Conservation (phyloP, 2,888 invertebrate species). For the Lasioglossum pauxillum region DNA sequence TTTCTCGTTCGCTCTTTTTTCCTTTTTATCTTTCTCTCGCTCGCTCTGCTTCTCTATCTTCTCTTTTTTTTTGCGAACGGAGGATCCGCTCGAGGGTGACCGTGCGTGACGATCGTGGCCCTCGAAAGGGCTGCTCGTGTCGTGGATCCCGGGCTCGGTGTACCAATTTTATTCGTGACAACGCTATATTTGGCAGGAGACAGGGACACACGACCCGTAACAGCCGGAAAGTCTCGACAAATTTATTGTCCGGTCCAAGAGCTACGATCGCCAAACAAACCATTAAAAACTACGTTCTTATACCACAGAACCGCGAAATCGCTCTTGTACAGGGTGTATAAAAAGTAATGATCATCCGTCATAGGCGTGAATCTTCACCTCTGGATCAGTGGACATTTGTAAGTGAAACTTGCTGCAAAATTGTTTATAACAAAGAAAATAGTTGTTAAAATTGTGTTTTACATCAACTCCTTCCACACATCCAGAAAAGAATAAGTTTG, state of each 20-base stretch:
- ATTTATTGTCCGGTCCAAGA: not conserved
- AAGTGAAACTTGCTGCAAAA: too few relatives aligned
- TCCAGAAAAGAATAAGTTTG: too few relatives aligned
- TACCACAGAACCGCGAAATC: not conserved
- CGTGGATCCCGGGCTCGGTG: constrained; percentile 26
- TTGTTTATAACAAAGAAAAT: too few relatives aligned
- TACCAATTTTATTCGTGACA: constrained; percentile 29
- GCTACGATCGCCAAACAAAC: not conserved
- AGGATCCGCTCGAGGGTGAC: constrained; percentile 41
- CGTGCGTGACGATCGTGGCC: constrained; percentile 40
- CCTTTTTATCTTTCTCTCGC: constrained; percentile 23
- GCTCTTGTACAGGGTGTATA: too few relatives aligned
- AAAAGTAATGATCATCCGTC: too few relatives aligned
- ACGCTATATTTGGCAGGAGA: constrained; percentile 30
- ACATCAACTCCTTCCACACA: too few relatives aligned
- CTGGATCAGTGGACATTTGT: too few relatives aligned
- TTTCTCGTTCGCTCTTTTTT: constrained; percentile 10
- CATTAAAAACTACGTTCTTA: not conserved
- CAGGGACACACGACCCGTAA: constrained; percentile 52
- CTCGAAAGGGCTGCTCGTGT: constrained; percentile 34
- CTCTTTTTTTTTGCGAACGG: not conserved
- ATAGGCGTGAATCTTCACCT: too few relatives aligned
- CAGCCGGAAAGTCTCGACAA: constrained; percentile 24
- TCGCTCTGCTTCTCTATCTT: not conserved
- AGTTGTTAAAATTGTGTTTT: too few relatives aligned